These are phyloP conservation scores for Tachina grossa DNA, from an alignment of 2,888 invertebrate genomes.

Conservation along the genomic window DNA sequence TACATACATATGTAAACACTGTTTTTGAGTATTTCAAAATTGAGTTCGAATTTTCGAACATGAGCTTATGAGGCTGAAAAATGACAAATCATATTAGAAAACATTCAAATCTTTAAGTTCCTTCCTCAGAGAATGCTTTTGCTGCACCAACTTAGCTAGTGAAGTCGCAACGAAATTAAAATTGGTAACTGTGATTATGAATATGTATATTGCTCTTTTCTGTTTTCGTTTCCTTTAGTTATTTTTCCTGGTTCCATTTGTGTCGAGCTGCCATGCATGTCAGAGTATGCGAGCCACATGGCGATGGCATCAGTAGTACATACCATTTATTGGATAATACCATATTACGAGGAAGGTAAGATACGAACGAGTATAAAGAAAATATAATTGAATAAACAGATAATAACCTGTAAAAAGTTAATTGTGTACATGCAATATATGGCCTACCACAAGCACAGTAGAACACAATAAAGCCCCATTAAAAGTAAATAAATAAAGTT, in stretches of 20 bases:
- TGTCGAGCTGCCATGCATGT: slow-evolving; percentile 85
- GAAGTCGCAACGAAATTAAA: too few species aligned
- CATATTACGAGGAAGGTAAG: slow-evolving; percentile 84
- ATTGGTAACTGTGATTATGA: neutral
- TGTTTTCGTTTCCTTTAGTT: slow-evolving; percentile 79
- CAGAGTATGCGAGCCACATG: slow-evolving; percentile 85
- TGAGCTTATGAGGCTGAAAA: neutral
- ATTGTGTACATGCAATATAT: too few species aligned
- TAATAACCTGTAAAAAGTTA: too few species aligned
- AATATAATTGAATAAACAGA: too few species aligned
- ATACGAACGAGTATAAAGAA: too few species aligned
- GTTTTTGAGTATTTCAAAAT: neutral
- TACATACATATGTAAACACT: too few species aligned
- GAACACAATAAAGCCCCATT: too few species aligned
- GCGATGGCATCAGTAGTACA: slow-evolving; percentile 85
- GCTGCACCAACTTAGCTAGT: too few species aligned
- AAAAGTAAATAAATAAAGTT: too few species aligned
- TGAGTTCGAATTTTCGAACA: slow-evolving; percentile 24
- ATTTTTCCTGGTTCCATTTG: slow-evolving; percentile 85
- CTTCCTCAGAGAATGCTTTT: too few species aligned
- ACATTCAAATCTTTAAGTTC: neutral
- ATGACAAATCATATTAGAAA: neutral
- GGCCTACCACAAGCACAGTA: too few species aligned
- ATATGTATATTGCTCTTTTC: neutral
- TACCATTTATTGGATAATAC: slow-evolving; percentile 85